Evolutionary conservation across 2,113 vertebrate species (phyloP), one percentile per base, ranked within the genome.

Genomic region (Bombycilla garrulus): DNA sequence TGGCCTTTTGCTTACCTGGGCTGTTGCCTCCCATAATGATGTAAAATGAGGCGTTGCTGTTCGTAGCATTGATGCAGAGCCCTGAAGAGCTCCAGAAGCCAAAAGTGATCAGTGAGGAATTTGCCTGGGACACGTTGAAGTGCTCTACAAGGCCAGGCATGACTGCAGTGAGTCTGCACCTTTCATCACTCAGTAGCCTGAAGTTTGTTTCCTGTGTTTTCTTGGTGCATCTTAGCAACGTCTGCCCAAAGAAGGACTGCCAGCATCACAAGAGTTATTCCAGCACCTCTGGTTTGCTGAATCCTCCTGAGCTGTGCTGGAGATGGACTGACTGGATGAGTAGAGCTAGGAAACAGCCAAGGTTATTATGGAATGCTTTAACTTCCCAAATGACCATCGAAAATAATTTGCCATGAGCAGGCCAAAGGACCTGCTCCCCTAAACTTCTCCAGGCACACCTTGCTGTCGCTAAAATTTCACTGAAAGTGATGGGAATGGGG

Each of bases 151-250:
- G 89, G 89, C 94, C 89, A 93, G 83, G 77, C 92, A 54, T 47
- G 83, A 88, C 51, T 77, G 67, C 50, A 81, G 40, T 24, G 35
- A 73, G 26, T 88, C 79, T 74, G 56, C 57, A 60, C 66, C 81
- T 90, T 80, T 92, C 71, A 82, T 73, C 92, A 78, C 79, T 95
- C 71, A 40, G 29, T 47, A 78, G 93, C 60, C 45, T 90, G 53
- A 81, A 86, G 77, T 92, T 81, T 85, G 67, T 81, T 80, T 64
- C 51, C 69, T 56, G 14, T 92, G 69, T 96, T 95, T 66, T 71
- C 86, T 60, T 88, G 80, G 53, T 90, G 79, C 90, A 33, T 90
- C 94, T 92, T 93, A 94, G 92, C 95, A 97, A 88, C 44, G 2
- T 88, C 38, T 74, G 64, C 56, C 86, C 65, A 33, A 42, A 76